Evolutionary conservation across 1,140 invertebrate genomes (phyloP), one percentile per base, ranked within the genome.

Genomic region (Drepana arcuata): DNA sequence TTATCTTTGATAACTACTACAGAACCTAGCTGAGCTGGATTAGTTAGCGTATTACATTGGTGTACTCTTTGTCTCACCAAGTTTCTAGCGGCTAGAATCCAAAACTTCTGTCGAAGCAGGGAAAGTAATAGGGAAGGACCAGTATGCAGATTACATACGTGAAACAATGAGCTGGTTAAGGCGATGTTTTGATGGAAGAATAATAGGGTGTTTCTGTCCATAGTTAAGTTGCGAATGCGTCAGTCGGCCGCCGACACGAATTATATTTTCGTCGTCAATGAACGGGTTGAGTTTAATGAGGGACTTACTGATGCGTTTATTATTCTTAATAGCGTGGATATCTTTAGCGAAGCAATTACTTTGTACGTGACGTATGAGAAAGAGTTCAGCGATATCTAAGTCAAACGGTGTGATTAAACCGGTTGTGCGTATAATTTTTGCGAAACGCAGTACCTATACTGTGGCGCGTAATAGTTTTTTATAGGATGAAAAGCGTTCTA

Each of bases 71-170:
- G 15, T 4, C 27, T 2, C 9, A 21, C 18, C 9, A 21, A 5
- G 18, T 21, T 21, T 0, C 38, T 11, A 10, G 38, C 44, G 9
- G 38, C 28, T 6, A 48, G 12, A 12, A 48, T 48, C 44, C 38
- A 48, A 37, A 26, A 26, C 11, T 25, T 34, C 5, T 35, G 36
- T 15, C 43, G 15, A 4, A 46, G 16, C 1, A 46, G 10, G 2
- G 43, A 40, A 18, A 46, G 25, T 3, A 39, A 13, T 7, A 35
- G 16, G 14, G 30, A n/a, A 13, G 31, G 32, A 26, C 43, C 43
- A 7, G 43, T 31, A 16, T 46, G 43, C 14, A 41, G 26, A 16
- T 41, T n/a, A n/a, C n/a, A n/a, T n/a, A n/a, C n/a, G 23, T n/a
- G 26, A 26, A 21, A 21, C 9, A 9, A 21, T 21, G 4, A 21